A percentile compares a stretch with the other conserved stretches of the same genome.
Evolutionary conservation across 2,888 invertebrate species (phyloP).

Genomic region (Trilocha varians): DNA sequence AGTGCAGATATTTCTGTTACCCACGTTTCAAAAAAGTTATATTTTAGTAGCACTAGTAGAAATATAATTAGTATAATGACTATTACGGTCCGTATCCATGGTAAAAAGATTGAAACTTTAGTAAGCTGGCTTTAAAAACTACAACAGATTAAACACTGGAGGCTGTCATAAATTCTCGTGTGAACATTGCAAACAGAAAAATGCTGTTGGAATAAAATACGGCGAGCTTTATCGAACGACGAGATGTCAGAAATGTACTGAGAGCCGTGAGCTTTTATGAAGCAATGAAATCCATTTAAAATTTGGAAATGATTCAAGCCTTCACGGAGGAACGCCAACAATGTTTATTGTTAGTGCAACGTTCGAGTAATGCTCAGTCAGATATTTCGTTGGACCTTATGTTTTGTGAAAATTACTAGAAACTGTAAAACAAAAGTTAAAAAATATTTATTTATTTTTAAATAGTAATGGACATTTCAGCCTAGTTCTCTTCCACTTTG

Average conservation of each 20-base stretch:
- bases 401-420: neutral
- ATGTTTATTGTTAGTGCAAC: conserved; percentile 4
- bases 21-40: no score
- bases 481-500: no score
- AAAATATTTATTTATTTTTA: no score
- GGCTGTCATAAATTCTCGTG: conserved; percentile 31
- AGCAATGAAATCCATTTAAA: conserved; percentile 54
- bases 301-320: conserved; percentile 54
- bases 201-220: conserved; percentile 34
- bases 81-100: no score
- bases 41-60: no score
- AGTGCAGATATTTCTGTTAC: no score
- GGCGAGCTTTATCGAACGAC: conserved; percentile 30
- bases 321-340: neutral
- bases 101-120: no score
- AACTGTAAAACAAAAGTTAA: no score
- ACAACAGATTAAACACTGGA: no score
- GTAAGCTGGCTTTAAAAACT: no score
- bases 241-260: conserved; percentile 35
- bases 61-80: no score
- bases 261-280: conserved; percentile 39
- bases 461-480: no score
- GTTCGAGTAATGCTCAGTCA: neutral
- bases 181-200: conserved; percentile 32
- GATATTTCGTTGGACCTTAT: neutral